Evolutionary conservation across 2,888 invertebrate genomes (phyloP), one percentile per base, ranked within the genome.

Genomic region (Gasteruption jaculator): DNA sequence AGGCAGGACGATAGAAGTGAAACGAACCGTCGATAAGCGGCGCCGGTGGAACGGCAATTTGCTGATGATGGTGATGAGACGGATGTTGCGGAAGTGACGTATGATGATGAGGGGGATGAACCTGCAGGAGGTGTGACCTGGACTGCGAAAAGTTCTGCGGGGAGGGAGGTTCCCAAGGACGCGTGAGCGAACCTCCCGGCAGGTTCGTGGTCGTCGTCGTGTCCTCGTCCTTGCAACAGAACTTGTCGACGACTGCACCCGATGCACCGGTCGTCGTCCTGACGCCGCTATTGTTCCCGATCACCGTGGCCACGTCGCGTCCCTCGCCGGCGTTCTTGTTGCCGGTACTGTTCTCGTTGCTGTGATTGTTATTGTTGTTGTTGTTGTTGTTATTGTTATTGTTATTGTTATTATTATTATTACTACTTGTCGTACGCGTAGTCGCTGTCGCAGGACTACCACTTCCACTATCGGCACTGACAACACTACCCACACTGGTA

Each of bases 401-500:
- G 36, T 54, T 54, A 38, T 52, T 56, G 27, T 53, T 56, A 11
- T 49, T 53, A 37, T 38, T 45, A 25, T 42, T 49, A 26, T 39
- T 48, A 34, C 53, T 61, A 38, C 49, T 53, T 10, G 46, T 44
- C 21, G 56, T 52, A 21, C 63, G 58, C 39, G 59, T 53, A 45
- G 60, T 52, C 36, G 49, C 66, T 38, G 64, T 64, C 48, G 66
- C 66, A 24, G 66, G 66, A 52, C 66, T 66, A 45, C 63, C 63
- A 65, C 66, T 66, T 55, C 60, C 66, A 66, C 66, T 66, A 53
- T 58, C 65, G 51, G 60, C 66, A 66, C 67, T 66, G 54, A 60
- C 62, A 66, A 64, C 62, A 49, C 60, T 63, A 63, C 63, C 63
- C 58, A 60, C 61, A 53, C 62, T 60, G 54, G 61, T 63, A 53